phyloP scores from a whole-genome alignment of 2,797 vertebrate species.

The Sebastes matsubarae region DNA sequence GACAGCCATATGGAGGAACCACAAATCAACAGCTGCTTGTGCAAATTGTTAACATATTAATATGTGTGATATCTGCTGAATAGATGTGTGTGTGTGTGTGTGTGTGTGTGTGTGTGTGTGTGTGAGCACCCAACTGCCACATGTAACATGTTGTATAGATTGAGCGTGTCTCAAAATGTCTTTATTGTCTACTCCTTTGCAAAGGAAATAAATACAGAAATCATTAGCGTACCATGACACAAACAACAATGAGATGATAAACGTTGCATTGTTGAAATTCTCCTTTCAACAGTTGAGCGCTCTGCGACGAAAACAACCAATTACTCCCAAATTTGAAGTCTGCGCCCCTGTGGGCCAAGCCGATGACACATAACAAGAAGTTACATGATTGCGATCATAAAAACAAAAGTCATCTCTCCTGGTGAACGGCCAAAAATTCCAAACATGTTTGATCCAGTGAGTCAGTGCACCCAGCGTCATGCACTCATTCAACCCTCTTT shows the following conservation, averaged over 20 bases:
- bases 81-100: neutral
- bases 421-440: constrained; percentile 51
- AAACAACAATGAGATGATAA: constrained; percentile 14
- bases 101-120: constrained; percentile 5
- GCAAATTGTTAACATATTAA: constrained; percentile 45
- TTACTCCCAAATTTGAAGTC: constrained; percentile 35
- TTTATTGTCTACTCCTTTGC: neutral
- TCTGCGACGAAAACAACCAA: constrained; percentile 41
- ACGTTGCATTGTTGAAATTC: constrained; percentile 26
- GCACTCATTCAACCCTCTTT: constrained; percentile 47
- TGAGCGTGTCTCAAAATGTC: neutral
- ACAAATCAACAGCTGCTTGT: constrained; percentile 48
- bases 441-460: constrained; percentile 47
- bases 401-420: constrained; percentile 49
- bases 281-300: neutral
- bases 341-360: constrained; percentile 4
- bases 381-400: constrained; percentile 51
- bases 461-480: constrained; percentile 9
- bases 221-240: constrained; percentile 3
- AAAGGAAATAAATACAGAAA: constrained; percentile 5
- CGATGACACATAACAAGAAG: constrained; percentile 45
- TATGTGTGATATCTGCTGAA: constrained; percentile 26
- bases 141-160: neutral
- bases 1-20: constrained; percentile 41
- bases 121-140: neutral